Conservation (phyloP, 2,797 vertebrate species). For the Valencia hispanica region DNA sequence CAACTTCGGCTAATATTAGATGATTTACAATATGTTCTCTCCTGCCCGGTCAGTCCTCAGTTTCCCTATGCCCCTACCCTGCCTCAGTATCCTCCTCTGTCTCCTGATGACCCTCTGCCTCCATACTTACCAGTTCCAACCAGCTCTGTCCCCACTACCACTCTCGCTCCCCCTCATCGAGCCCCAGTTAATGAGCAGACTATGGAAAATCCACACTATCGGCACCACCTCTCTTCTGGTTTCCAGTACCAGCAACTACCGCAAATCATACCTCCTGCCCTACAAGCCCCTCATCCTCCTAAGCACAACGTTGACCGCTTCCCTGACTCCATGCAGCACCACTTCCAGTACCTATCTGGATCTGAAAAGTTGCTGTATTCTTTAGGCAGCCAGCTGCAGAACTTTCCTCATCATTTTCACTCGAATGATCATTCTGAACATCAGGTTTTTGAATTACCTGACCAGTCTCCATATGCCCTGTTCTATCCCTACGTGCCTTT, state of each 20-base stretch:
- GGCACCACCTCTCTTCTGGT: slow-evolving; percentile 15
- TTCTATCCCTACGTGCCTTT: slow-evolving; percentile 23
- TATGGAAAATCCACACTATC: slow-evolving; percentile 25
- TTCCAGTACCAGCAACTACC: slow-evolving; percentile 32
- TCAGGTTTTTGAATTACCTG: slow-evolving; percentile 20
- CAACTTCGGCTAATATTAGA: slow-evolving; percentile 45
- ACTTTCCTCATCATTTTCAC: slow-evolving; percentile 16
- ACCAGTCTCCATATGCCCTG: slow-evolving; percentile 16
- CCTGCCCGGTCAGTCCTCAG: slow-evolving; percentile 60
- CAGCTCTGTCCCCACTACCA: neutral
- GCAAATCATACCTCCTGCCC: slow-evolving; percentile 34
- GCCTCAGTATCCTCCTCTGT: slow-evolving; percentile 1
- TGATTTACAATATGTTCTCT: slow-evolving; percentile 50
- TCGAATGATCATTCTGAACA: neutral
- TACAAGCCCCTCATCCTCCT: slow-evolving; percentile 10
- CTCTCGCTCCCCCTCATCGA: slow-evolving; percentile 20
- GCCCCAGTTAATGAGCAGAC: slow-evolving; percentile 26
- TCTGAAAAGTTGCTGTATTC: slow-evolving; percentile 7
- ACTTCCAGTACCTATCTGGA: neutral
- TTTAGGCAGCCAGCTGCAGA: slow-evolving; percentile 5
- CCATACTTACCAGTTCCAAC: slow-evolving; percentile 25
- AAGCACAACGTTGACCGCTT: slow-evolving; percentile 15
- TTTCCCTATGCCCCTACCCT: slow-evolving; percentile 13
- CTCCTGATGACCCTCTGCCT: slow-evolving; percentile 23
- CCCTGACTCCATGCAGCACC: slow-evolving; percentile 16